These are phyloP conservation scores for Dioctria linearis DNA, from an alignment of 2,888 invertebrate genomes.

Conservation along the genomic window DNA sequence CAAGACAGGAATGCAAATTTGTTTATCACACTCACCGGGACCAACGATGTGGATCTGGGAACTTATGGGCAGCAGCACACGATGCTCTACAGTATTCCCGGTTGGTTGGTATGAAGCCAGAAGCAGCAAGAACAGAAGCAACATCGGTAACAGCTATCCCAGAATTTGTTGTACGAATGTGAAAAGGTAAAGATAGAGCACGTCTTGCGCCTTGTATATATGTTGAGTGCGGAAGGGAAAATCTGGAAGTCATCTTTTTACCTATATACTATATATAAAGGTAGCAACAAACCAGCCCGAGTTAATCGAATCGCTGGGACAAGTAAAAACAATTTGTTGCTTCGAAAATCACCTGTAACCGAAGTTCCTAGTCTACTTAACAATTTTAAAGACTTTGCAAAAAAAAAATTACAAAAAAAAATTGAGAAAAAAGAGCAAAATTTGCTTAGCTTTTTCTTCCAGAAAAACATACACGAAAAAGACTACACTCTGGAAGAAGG, in stretches of 20 bases:
- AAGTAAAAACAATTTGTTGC: slow-evolving; percentile 7
- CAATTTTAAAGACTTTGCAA: slow-evolving; percentile 1
- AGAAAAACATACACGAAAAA: slow-evolving; percentile 13
- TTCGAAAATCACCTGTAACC: slow-evolving; percentile 34
- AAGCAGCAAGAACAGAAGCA: background rate
- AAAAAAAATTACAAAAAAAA: background rate
- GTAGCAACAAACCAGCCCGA: background rate
- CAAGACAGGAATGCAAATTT: slow-evolving; percentile 58
- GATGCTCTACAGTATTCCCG: slow-evolving; percentile 25
- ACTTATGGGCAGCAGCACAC: slow-evolving; percentile 19
- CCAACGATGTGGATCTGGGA: slow-evolving; percentile 1
- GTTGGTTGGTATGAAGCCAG: slow-evolving; percentile 20
- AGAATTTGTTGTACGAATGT: slow-evolving; percentile 27
- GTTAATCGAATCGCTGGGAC: slow-evolving; percentile 38
- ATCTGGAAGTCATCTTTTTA: background rate
- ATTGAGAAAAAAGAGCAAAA: background rate
- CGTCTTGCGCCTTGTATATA: slow-evolving; percentile 27
- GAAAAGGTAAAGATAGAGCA: slow-evolving; percentile 40
- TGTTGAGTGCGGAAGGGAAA: background rate
- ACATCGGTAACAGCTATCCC: background rate
- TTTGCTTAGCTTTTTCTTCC: background rate
- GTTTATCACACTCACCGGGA: slow-evolving; percentile 57
- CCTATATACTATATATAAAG: background rate
- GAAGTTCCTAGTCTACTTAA: slow-evolving; percentile 8
- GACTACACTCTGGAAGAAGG: background rate